Evolutionary conservation across 2,113 vertebrate genomes (phyloP).

Genomic region (Grallaria varia): DNA sequence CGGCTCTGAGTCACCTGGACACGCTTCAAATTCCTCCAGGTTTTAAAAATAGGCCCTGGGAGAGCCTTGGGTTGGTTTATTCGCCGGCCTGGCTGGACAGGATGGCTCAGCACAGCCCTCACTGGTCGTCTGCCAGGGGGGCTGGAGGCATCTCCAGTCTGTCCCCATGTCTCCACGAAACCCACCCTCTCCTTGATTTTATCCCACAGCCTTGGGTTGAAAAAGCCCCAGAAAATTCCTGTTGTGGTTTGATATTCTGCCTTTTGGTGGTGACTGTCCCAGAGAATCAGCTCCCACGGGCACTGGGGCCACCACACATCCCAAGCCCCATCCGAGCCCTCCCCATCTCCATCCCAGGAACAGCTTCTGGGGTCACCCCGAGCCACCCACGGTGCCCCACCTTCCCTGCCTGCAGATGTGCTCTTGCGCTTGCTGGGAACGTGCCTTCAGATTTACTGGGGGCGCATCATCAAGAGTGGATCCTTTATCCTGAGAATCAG

Average conservation of each 20-base stretch:
- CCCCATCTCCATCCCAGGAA: background rate
- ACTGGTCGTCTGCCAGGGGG: background rate
- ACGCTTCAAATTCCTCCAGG: background rate
- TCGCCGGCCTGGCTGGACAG: background rate
- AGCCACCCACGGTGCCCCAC: background rate
- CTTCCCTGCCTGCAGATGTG: background rate
- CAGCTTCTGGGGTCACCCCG: background rate
- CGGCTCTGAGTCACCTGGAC: background rate
- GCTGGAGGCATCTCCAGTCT: background rate
- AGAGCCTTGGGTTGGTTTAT: background rate
- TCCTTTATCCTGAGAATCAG: background rate
- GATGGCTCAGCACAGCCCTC: background rate
- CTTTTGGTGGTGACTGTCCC: accelerated
- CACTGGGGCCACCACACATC: background rate
- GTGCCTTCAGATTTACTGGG: background rate
- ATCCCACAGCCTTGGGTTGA: background rate
- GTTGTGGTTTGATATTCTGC: background rate
- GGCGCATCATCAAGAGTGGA: background rate
- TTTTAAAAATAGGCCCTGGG: background rate
- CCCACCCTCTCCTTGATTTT: background rate
- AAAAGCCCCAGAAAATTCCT: background rate
- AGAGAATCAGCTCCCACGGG: background rate
- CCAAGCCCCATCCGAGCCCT: background rate
- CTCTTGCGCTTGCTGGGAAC: background rate
- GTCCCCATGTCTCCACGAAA: background rate